A percentile compares a stretch with the other conserved stretches of the same genome.
Conservation (phyloP, 1,140 invertebrate genomes). For the Nasonia giraulti region DNA sequence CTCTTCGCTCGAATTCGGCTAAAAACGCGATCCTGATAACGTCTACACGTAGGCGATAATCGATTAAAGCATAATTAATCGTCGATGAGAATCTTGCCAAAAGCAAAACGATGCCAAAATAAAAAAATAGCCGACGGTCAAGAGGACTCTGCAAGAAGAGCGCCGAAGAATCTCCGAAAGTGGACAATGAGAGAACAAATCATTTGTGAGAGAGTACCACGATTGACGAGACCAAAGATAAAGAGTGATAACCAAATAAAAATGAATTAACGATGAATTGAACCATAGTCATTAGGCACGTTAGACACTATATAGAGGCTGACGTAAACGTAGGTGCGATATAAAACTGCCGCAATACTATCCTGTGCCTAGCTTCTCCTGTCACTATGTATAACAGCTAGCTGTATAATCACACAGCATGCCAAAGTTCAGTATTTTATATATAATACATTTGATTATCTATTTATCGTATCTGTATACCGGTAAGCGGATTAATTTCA, state of each 20-base stretch:
- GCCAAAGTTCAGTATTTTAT: conserved; percentile 56
- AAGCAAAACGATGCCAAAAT: neutral
- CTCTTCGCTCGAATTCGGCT: conserved; percentile 18
- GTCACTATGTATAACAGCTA: conserved; percentile 75
- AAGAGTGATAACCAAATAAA: conserved; percentile 24
- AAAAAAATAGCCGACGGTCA: neutral
- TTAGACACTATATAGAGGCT: conserved; percentile 52
- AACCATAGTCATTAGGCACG: conserved; percentile 45
- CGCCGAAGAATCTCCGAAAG: neutral
- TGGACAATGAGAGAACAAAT: neutral
- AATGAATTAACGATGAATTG: conserved; percentile 27
- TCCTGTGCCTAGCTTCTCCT: conserved; percentile 75
- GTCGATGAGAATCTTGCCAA: conserved; percentile 13
- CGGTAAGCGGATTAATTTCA: conserved; percentile 42
- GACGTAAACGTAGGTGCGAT: conserved; percentile 62
- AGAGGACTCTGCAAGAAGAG: conserved; percentile 25
- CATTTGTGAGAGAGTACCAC: neutral
- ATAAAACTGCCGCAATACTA: conserved; percentile 69
- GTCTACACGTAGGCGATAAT: neutral
- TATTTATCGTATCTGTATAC: conserved; percentile 25
- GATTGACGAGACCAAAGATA: neutral
- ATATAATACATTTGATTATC: conserved; percentile 22
- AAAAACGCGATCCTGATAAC: neutral
- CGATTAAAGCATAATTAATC: neutral
- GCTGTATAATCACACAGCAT: conserved; percentile 73